Evolutionary conservation across 2,888 invertebrate species (phyloP), one percentile per base, ranked within the genome.

Genomic region (Caradrina clavipalpis): DNA sequence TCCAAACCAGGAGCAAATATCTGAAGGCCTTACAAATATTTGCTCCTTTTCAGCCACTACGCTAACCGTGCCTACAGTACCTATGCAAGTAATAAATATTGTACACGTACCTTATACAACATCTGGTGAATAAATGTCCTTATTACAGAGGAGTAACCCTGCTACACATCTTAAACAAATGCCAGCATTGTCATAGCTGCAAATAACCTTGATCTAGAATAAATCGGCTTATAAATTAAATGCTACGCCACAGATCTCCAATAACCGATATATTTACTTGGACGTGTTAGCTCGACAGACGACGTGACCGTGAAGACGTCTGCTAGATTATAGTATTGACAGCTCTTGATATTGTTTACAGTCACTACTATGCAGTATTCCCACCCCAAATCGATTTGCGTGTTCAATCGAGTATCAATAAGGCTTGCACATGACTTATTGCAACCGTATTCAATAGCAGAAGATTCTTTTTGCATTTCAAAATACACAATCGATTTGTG

Each of bases 231-330:
- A 64, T 42, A 64, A 74, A 63, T 74, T 74, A 61, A 60, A 68
- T 21, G 26, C 45, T 21, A 57, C 21, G n/a, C 26, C 63, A 31
- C 64, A 69, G 58, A 69, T 65, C 64, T 69, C 19, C 68, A 76
- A 73, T 77, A 77, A 63, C 70, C 70, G 31, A 64, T 73, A 57
- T 56, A 62, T 79, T 75, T 68, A 66, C 60, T 68, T 59, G 53
- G 50, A 70, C 22, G 62, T 66, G 62, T 69, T 62, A 65, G 65
- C 39, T 63, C 67, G 67, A 63, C 66, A 63, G 22, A 59, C 63
- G 56, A 87, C 87, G 88, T 88, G 87, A 83, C 77, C 77, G 35
- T 71, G 71, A 77, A 78, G 84, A 81, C 85, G 68, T 67, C 71
- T 61, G 67, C 70, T 71, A 81, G 86, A 81, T 86, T 83, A 76